Percentiles rank a stretch among this genome's conserved stretches.
Evolutionary conservation across 2,888 invertebrate species (phyloP).

Genomic region (Caenorhabditis sp.): DNA sequence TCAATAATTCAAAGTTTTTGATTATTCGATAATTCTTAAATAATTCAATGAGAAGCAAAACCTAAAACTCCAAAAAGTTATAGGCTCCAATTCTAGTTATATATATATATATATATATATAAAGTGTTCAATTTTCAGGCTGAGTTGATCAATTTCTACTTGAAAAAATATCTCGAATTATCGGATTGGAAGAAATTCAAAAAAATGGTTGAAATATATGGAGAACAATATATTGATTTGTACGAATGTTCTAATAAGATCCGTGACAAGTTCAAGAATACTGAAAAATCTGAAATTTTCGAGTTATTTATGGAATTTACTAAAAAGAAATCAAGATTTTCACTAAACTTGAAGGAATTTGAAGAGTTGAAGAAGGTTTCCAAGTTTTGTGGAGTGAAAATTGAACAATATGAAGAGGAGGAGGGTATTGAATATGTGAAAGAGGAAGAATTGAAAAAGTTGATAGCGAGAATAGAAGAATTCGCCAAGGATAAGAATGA

Average conservation of each 20-base stretch:
- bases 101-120: too few species aligned
- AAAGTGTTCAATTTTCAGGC: constrained; percentile 17
- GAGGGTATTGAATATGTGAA: background rate
- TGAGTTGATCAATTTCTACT: constrained; percentile 17
- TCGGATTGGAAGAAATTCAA: constrained; percentile 11
- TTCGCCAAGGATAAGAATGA: constrained; percentile 14
- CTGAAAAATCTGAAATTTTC: background rate
- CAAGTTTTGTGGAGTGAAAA: background rate
- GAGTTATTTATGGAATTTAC: constrained; percentile 6
- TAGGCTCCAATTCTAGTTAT: too few species aligned
- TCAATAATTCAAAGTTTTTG: too few species aligned
- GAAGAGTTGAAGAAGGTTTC: constrained; percentile 3
- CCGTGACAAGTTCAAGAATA: background rate
- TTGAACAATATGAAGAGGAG: background rate
- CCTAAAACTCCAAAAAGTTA: too few species aligned
- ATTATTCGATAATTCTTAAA: too few species aligned
- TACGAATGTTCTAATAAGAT: background rate
- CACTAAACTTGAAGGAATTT: constrained; percentile 7
- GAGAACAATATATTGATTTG: background rate
- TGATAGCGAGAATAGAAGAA: constrained; percentile 17
- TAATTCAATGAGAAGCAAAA: too few species aligned
- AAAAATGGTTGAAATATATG: background rate
- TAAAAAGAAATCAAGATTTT: background rate
- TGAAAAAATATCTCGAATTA: constrained; percentile 6
- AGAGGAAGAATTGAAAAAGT: background rate